Conservation (phyloP, 2,888 invertebrate genomes). For the Octodonta nipae region DNA sequence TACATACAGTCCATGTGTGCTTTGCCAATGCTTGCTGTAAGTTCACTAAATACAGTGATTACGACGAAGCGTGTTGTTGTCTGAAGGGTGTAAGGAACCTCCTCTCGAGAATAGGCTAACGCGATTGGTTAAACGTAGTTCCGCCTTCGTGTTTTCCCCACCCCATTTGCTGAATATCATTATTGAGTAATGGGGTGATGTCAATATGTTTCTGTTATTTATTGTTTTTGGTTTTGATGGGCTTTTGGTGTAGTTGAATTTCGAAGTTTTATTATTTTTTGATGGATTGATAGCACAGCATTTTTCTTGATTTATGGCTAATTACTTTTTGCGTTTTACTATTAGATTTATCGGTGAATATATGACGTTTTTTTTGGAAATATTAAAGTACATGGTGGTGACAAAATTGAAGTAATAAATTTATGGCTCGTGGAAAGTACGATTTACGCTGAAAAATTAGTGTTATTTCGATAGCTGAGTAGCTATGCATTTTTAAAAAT, state of each 20-base stretch:
- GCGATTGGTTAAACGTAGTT: conserved; percentile 21
- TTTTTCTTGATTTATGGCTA: conserved; percentile 19
- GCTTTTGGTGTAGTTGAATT: conserved; percentile 30
- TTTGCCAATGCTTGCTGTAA: conserved; percentile 18
- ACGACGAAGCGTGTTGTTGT: conserved; percentile 16
- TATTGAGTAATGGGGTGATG: conserved; percentile 31
- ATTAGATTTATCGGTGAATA: not conserved
- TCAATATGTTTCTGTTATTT: conserved; percentile 35
- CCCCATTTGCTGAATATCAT: conserved; percentile 29
- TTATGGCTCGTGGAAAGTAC: too few species aligned
- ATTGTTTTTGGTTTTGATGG: conserved; percentile 29
- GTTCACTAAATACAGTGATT: conserved; percentile 32
- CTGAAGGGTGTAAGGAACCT: conserved; percentile 14
- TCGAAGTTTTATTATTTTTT: conserved; percentile 32
- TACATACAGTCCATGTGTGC: conserved; percentile 22
- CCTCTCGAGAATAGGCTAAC: conserved; percentile 9
- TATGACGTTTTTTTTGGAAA: too few species aligned
- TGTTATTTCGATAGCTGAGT: too few species aligned
- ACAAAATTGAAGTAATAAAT: too few species aligned
- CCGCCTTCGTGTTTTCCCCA: conserved; percentile 22
- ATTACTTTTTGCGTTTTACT: conserved; percentile 13
- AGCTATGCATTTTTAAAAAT: too few species aligned
- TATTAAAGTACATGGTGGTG: too few species aligned
- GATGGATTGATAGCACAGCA: conserved; percentile 27
- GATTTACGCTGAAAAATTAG: too few species aligned